Conservation (phyloP, 2,797 vertebrate species). For the Pseudocheirus occidentalis region DNA sequence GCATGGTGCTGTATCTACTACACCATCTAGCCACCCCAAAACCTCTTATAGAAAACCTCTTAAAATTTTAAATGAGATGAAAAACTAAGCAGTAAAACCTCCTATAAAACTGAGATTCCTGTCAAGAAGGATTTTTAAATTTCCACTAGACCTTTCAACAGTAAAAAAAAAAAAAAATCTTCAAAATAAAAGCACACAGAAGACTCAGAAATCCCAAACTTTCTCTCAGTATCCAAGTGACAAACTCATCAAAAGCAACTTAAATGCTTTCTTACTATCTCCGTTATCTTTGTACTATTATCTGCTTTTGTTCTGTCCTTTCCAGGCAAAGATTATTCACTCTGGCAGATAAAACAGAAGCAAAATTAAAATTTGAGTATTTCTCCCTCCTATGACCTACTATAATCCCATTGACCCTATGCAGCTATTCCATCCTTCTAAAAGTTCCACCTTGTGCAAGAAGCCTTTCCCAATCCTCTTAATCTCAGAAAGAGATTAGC, state of each 20-base stretch:
- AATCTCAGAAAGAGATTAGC: too few relatives aligned
- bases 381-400: not conserved
- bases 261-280: not conserved
- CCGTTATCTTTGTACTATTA: not conserved
- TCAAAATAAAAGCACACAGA: not conserved
- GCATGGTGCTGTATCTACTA: too few relatives aligned
- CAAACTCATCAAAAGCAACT: not conserved
- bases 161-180: not conserved
- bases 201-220: not conserved
- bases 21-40: not conserved
- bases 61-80: not conserved
- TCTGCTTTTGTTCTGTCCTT: not conserved
- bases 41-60: too few relatives aligned
- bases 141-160: not conserved
- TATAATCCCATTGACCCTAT: not conserved
- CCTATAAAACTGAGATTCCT: not conserved
- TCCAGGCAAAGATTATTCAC: not conserved
- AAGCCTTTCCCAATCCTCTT: not conserved
- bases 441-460: not conserved
- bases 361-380: not conserved
- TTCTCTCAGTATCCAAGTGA: not conserved
- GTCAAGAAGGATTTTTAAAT: not conserved
- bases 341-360: not conserved
- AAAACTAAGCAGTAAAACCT: not conserved
- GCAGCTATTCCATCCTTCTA: not conserved